Evolutionary conservation across 2,888 invertebrate genomes (phyloP), one percentile per base, ranked within the genome.

Genomic region (Stomorhina lunata): DNA sequence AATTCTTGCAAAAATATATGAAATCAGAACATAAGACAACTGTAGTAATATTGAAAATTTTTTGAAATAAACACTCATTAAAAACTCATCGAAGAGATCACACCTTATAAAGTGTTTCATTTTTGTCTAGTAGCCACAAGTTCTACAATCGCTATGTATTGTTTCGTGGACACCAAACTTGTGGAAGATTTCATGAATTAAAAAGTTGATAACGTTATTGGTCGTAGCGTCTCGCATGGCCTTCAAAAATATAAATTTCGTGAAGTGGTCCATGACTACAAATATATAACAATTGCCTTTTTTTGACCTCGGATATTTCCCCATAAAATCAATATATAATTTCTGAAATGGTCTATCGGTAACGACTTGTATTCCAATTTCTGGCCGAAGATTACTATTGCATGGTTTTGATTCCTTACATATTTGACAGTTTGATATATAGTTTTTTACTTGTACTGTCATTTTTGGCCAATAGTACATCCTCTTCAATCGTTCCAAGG

Each of bases 391-490:
- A 45, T 45, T 45, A 17, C 4, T 4, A 12, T 20, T 45, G 17
- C 6, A 5, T 0, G 71, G n/a, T 37, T 79, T 79, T 1, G 50
- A 17, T 10, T 79, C 79, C 22, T 79, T 71, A 12, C 79, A 79
- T 0, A 45, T 45, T 10, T 34, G 40, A 34, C 78, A 79, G 17
- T 53, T 45, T 9, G n/a, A 37, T 4, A 79, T 15, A 12, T 29
- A 79, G 7, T 32, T 12, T 4, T 32, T 43, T 5, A 79, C 63
- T 32, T 71, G 69, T 2, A 22, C 1, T 12, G 50, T 27, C 72
- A 79, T 79, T 29, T 20, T 27, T 2, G 72, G 79, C 59, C 79
- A 79, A 27, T 61, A 79, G 40, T 48, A 79, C 4, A 37, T 57
- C 4, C 22, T 6, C 17, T 29, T 69, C 1, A 78, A 6, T 7